A percentile compares a stretch with the other conserved stretches of the same genome.
These are phyloP conservation scores for Chanos chanos DNA, from an alignment of 2,797 vertebrate genomes.

Conservation along the genomic window DNA sequence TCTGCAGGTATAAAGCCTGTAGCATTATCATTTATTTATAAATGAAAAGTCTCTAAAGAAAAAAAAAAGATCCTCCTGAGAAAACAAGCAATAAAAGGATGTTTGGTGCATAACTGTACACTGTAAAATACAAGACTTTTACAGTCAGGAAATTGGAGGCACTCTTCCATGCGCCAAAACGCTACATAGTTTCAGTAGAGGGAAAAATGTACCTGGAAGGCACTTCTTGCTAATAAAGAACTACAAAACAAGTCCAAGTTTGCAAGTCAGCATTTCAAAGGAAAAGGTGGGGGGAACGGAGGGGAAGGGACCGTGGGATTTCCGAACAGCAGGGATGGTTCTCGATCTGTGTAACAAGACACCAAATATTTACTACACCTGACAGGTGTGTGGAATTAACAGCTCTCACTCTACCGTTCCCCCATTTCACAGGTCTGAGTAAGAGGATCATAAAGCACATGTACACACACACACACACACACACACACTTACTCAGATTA, in stretches of 20 bases:
- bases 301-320: constrained; percentile 13
- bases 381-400: constrained; percentile 36
- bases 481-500: no score
- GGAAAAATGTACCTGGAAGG: not conserved
- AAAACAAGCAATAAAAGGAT: not conserved
- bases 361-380: constrained; percentile 25
- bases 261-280: constrained; percentile 22
- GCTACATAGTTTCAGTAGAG: not conserved
- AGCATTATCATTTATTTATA: constrained; percentile 7
- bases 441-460: no score
- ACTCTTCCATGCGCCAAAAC: not conserved
- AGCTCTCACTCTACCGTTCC: constrained; percentile 6
- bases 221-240: constrained; percentile 9
- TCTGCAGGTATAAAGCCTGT: not conserved
- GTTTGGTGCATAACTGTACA: not conserved
- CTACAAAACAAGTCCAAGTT: constrained; percentile 25
- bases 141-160: not conserved
- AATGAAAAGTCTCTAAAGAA: not conserved
- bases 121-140: constrained; percentile 17
- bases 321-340: constrained; percentile 7
- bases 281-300: constrained; percentile 11
- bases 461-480: no score
- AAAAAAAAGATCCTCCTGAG: not conserved
- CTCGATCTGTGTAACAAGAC: constrained; percentile 1
- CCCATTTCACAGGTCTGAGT: constrained; percentile 6